Conservation (phyloP, 2,888 invertebrate species). For the Drosophila flavopinicola region DNA sequence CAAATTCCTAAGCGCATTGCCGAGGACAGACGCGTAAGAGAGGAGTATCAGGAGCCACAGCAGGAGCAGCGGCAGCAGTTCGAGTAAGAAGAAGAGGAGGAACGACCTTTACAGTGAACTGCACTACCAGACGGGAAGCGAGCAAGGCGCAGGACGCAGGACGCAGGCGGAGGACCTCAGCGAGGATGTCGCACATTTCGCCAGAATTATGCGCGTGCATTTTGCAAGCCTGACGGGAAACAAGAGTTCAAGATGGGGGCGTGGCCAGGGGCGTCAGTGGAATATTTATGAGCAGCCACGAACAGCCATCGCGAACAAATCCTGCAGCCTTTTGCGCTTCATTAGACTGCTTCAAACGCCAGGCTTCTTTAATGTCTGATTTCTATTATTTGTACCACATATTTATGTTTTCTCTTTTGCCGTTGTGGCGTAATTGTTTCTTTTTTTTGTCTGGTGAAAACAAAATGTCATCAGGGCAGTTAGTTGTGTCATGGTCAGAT, state of each 20-base stretch:
- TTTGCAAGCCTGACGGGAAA: constrained; percentile 39
- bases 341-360: constrained; percentile 47
- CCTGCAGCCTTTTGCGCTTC: constrained; percentile 36
- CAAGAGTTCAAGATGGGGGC: not conserved
- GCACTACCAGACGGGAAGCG: constrained; percentile 37
- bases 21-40: constrained; percentile 4
- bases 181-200: constrained; percentile 25
- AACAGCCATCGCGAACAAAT: constrained; percentile 6
- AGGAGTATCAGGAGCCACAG: not conserved
- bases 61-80: constrained; percentile 6
- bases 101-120: constrained; percentile 65
- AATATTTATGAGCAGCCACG: constrained; percentile 68
- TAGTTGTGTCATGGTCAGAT: constrained; percentile 28
- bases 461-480: constrained; percentile 61
- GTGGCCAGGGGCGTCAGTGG: not conserved
- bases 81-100: constrained; percentile 4
- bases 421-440: constrained; percentile 9
- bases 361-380: constrained; percentile 5
- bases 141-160: not conserved
- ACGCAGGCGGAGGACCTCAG: not conserved
- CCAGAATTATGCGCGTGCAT: constrained; percentile 69
- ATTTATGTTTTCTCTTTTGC: constrained; percentile 11
- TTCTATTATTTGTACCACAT: constrained; percentile 14
- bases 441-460: constrained; percentile 12
- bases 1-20: constrained; percentile 59